A percentile compares a stretch with the other conserved stretches of the same genome.
These are phyloP conservation scores for Mamestra configurata DNA, from an alignment of 1,140 invertebrate genomes.

Conservation along the genomic window DNA sequence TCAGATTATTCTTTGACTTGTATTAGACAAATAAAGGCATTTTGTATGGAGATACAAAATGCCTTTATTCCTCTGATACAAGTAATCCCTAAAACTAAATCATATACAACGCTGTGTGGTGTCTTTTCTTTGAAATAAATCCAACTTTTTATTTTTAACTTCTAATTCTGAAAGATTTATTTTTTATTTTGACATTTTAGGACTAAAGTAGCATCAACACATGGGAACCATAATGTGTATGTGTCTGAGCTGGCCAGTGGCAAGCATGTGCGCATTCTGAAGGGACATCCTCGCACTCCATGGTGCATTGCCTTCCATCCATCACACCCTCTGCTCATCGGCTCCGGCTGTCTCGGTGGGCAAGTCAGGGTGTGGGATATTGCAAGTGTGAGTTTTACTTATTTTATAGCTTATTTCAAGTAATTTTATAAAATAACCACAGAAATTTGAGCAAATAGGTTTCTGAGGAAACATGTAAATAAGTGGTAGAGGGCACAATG, in stretches of 20 bases:
- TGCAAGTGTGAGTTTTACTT: slow-evolving; percentile 89
- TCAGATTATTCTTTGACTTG: too few relatives aligned
- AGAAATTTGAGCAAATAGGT: too few relatives aligned
- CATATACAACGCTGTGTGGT: too few relatives aligned
- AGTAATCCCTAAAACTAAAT: neutral
- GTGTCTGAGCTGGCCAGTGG: slow-evolving; percentile 94
- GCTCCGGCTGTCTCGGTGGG: slow-evolving; percentile 96
- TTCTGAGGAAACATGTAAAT: too few relatives aligned
- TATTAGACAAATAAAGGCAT: too few relatives aligned
- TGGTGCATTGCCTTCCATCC: slow-evolving; percentile 98
- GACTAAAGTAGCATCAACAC: slow-evolving; percentile 95
- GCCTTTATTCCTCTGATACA: neutral
- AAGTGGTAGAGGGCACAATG: too few relatives aligned
- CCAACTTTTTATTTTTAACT: too few relatives aligned
- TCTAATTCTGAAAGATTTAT: too few relatives aligned
- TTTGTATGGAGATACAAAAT: too few relatives aligned
- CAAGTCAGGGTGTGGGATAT: slow-evolving; percentile 97
- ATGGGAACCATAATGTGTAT: slow-evolving; percentile 97
- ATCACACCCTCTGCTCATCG: slow-evolving; percentile 94
- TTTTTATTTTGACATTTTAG: too few relatives aligned
- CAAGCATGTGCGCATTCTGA: slow-evolving; percentile 93
- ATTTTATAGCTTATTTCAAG: neutral
- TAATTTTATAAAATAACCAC: too few relatives aligned
- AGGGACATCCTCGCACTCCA: slow-evolving; percentile 96
- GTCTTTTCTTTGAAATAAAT: too few relatives aligned